A percentile compares a stretch with the other conserved stretches of the same genome.
phyloP scores from a whole-genome alignment of 2,797 vertebrate species.

The Cossypha caffra region DNA sequence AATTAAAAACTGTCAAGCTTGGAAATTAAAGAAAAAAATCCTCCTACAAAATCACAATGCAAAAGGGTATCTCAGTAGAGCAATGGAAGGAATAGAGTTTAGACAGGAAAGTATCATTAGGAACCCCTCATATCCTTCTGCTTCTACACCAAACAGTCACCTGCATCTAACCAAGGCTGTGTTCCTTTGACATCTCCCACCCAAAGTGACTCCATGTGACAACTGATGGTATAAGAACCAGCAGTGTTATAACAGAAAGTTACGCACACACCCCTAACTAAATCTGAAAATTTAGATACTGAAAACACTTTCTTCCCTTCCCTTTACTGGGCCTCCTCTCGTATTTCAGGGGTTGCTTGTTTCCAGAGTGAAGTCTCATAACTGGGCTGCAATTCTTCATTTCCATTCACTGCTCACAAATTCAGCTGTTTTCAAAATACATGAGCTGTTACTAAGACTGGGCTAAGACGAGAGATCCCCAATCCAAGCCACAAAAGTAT shows the following conservation, averaged over 20 bases:
- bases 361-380: neutral
- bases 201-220: neutral
- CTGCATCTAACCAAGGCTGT: neutral
- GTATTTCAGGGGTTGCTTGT: neutral
- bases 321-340: conserved; percentile 9
- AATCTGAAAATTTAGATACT: neutral
- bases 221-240: neutral
- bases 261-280: neutral
- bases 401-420: neutral
- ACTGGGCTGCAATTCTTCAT: neutral
- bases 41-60: neutral
- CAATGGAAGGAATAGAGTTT: neutral
- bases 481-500: neutral
- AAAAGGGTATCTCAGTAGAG: neutral
- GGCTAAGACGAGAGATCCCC: neutral
- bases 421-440: neutral
- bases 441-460: neutral
- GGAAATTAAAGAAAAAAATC: neutral
- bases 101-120: neutral
- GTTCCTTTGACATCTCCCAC: neutral
- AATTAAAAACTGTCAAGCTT: neutral
- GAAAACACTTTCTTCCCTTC: neutral
- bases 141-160: neutral
- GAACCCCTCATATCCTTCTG: neutral
- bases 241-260: neutral